phyloP scores from a whole-genome alignment of 2,113 vertebrate species.

The Epinephelus lanceolatus region DNA sequence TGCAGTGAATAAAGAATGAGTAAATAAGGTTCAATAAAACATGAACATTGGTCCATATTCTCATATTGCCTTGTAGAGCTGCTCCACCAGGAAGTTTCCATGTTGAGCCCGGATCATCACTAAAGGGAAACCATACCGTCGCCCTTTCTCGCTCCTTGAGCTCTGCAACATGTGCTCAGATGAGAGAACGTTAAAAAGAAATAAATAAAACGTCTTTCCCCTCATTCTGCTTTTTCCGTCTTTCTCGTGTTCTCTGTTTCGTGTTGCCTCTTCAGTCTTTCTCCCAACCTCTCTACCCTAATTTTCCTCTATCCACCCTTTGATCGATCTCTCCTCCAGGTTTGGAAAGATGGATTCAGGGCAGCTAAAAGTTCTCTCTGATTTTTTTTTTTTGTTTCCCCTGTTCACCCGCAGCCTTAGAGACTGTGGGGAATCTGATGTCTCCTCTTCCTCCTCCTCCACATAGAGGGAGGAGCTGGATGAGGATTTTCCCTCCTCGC shows the following conservation, averaged over 20 bases:
- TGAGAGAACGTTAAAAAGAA: constrained; percentile 67
- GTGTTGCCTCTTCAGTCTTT: constrained; percentile 41
- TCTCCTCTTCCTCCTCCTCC: constrained; percentile 58
- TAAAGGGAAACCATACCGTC: constrained; percentile 43
- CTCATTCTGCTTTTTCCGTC: constrained; percentile 18
- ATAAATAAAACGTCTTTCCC: constrained; percentile 51
- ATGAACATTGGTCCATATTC: constrained; percentile 75
- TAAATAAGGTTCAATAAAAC: constrained; percentile 80
- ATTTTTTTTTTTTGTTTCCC: constrained; percentile 19
- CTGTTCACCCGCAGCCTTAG: constrained; percentile 18
- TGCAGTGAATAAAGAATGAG: constrained; percentile 61
- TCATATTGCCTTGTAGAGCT: constrained; percentile 73
- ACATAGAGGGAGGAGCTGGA: constrained; percentile 54
- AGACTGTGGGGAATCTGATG: constrained; percentile 6
- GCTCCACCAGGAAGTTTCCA: constrained; percentile 62
- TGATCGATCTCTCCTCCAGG: constrained; percentile 42
- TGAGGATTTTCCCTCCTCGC: constrained; percentile 43
- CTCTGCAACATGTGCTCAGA: constrained; percentile 70
- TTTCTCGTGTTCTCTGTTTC: constrained; percentile 12
- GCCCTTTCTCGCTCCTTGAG: constrained; percentile 74
- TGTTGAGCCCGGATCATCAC: constrained; percentile 78
- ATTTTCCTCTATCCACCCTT: constrained; percentile 23
- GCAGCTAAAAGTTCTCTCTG: constrained; percentile 24
- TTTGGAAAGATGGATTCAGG: constrained; percentile 60
- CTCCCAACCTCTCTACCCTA: constrained; percentile 26